Conservation (phyloP, 1,140 invertebrate genomes). For the Philotrypesis tridentata region DNA sequence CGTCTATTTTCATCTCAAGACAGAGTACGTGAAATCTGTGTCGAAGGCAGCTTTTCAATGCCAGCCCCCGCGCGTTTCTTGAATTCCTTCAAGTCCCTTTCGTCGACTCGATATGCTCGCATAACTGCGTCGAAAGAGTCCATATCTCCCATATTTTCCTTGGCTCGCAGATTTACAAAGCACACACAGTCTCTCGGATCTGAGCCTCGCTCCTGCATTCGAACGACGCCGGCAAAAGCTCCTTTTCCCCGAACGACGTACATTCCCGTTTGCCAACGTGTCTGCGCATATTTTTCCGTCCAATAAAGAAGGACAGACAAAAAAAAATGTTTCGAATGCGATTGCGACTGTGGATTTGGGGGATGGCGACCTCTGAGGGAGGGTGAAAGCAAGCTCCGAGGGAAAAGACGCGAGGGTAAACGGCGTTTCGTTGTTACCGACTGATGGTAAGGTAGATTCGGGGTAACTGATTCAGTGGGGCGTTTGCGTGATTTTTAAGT, state of each 20-base stretch:
- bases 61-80: too few relatives aligned
- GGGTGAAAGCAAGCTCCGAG: not conserved
- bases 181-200: not conserved
- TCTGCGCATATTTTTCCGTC: not conserved
- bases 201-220: too few relatives aligned
- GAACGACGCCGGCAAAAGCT: not conserved
- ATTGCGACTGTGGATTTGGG: too few relatives aligned
- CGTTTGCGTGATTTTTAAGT: not conserved
- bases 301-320: too few relatives aligned
- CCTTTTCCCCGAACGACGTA: not conserved
- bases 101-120: not conserved
- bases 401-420: not conserved
- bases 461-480: too few relatives aligned
- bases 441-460: not conserved
- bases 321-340: too few relatives aligned
- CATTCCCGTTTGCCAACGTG: not conserved
- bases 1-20: too few relatives aligned
- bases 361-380: not conserved
- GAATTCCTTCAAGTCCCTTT: too few relatives aligned
- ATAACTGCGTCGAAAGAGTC: not conserved
- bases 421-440: not conserved
- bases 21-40: too few relatives aligned
- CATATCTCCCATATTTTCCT: not conserved
- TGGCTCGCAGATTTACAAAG: not conserved
- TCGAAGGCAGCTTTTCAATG: too few relatives aligned